Percentiles rank a stretch among this genome's conserved stretches.
phyloP scores from a whole-genome alignment of 2,797 vertebrate species.

The Mallotus villosus region DNA sequence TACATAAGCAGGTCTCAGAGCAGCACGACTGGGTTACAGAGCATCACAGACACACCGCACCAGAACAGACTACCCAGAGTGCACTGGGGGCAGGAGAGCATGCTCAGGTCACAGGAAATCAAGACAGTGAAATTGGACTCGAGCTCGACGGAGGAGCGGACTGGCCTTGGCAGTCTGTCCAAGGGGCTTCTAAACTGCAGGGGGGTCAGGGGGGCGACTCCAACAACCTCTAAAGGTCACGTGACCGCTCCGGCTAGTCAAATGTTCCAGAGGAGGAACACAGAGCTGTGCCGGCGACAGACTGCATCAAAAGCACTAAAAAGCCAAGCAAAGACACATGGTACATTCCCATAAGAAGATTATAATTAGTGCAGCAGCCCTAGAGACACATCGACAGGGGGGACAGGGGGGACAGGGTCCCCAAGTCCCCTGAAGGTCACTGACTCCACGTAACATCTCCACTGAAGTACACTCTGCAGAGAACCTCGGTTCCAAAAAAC shows the following conservation, averaged over 20 bases:
- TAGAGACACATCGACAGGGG: not conserved
- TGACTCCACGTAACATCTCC: no score
- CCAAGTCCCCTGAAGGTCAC: not conserved
- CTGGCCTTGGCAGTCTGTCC: conserved; percentile 23
- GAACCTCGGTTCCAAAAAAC: not conserved
- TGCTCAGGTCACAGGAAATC: conserved; percentile 35
- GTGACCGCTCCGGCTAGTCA: not conserved
- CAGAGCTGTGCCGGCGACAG: not conserved
- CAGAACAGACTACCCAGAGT: conserved; percentile 51
- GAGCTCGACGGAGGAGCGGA: conserved; percentile 13
- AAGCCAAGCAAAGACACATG: not conserved
- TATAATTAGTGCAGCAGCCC: not conserved
- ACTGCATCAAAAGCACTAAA: not conserved
- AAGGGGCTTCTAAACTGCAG: not conserved
- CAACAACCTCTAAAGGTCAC: not conserved
- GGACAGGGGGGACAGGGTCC: no score
- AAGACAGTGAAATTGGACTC: conserved; percentile 35
- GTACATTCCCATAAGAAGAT: not conserved
- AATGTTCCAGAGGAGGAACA: not conserved
- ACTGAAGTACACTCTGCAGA: not conserved
- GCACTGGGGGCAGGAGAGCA: conserved; percentile 28
- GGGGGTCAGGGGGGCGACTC: no score
- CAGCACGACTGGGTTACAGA: not conserved
- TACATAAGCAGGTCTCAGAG: not conserved
- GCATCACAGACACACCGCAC: conserved; percentile 44